Evolutionary conservation across 2,113 vertebrate genomes (phyloP), one percentile per base, ranked within the genome.

Genomic region (Eulemur macaco): DNA sequence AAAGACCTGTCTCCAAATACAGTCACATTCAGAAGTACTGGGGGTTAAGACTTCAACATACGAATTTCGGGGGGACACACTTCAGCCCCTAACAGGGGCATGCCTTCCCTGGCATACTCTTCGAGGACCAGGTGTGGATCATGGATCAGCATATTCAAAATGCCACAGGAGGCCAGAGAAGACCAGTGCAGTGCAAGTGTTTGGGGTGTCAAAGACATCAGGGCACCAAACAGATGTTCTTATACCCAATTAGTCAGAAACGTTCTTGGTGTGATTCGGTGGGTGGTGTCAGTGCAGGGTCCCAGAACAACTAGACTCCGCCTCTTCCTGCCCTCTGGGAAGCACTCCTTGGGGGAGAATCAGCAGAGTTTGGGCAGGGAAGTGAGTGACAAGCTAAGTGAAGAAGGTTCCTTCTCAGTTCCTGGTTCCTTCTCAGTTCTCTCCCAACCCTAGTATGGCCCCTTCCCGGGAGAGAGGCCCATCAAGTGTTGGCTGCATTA

Each of bases 291-390:
- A 37, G 66, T 18, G 20, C 29, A 6, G 42, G 52, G 77, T 42
- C 21, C 83, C 82, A 69, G 84, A 54, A 54, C 23, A 6, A 69
- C 23, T 39, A 25, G 47, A 17, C 14, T 54, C 64, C 20, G 20
- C 39, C 3, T 23, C 8, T 66, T 42, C 78, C 31, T 25, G 10
- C 20, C 7, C 50, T 80, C 45, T 47, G 27, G 52, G 85, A 54
- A 85, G 29, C 20, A 1, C 3, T 20, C 42, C 1, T 1, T 12
- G 8, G 7, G 2, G 58, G 21, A 7, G 29, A 39, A 39, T 58
- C 78, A 6, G 7, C 34, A 5, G 91, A 25, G 56, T 18, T 69
- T 58, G 4, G n/a, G 47, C n/a, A 13, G n/a, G 66, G 64, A 63
- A 66, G 58, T 6, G 7, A 42, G 13, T 56, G 39, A 54, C 47